A percentile compares a stretch with the other conserved stretches of the same genome.
Evolutionary conservation across 1,140 invertebrate species (phyloP).

Genomic region (Panonychus citri): DNA sequence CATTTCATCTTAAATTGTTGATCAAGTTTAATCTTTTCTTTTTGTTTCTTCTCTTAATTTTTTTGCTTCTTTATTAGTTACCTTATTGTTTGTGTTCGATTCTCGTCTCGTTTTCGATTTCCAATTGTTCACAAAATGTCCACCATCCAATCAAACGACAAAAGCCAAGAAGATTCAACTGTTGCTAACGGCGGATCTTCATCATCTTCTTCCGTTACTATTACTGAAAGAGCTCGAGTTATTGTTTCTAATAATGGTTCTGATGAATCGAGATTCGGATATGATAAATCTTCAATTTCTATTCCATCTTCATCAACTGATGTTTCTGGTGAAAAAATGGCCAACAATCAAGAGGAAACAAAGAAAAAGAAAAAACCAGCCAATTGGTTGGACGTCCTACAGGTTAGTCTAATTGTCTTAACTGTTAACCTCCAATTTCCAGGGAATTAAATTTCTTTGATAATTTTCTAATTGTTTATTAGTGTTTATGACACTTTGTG

Average conservation of each 20-base stretch:
- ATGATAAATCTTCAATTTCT: too few relatives aligned
- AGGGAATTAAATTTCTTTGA: neutral
- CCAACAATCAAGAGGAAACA: neutral
- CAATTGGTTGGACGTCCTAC: neutral
- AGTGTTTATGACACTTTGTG: neutral
- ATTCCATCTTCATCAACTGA: too few relatives aligned
- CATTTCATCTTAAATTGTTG: too few relatives aligned
- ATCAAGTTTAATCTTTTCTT: too few relatives aligned
- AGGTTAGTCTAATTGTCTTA: neutral
- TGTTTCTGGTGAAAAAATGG: too few relatives aligned
- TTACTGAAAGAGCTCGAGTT: too few relatives aligned
- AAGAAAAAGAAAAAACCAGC: neutral
- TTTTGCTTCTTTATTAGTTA: too few relatives aligned
- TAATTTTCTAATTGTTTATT: neutral
- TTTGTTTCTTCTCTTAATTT: too few relatives aligned
- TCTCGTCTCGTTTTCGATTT: too few relatives aligned
- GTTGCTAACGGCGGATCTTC: neutral
- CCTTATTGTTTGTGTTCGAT: too few relatives aligned
- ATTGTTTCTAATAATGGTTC: neutral
- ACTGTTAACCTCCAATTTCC: neutral
- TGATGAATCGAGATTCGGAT: neutral
- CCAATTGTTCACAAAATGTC: too few relatives aligned
- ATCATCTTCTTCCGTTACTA: neutral
- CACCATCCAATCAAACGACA: too few relatives aligned
- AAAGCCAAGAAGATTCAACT: neutral